Conservation (phyloP, 2,113 vertebrate genomes). For the Balaeniceps rex region DNA sequence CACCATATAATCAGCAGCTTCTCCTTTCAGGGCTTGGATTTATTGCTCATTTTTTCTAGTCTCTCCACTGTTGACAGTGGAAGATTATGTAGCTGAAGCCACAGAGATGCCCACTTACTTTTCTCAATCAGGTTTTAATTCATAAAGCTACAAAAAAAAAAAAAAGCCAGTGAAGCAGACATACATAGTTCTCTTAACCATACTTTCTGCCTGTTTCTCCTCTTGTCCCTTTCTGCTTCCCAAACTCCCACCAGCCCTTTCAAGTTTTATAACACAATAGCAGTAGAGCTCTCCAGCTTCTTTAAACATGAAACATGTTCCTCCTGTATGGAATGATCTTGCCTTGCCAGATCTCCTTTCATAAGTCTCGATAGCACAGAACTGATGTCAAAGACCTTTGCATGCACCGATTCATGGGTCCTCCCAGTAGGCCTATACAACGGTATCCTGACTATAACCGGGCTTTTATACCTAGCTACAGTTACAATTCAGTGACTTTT, state of each 20-base stretch:
- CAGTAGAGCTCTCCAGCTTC: not conserved
- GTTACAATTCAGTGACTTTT: not conserved
- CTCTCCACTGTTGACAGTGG: not conserved
- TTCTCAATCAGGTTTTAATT: not conserved
- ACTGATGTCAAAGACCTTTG: not conserved
- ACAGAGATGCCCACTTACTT: not conserved
- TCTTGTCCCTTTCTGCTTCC: not conserved
- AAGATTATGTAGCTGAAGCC: not conserved
- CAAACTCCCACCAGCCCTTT: not conserved
- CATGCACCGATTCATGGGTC: not conserved
- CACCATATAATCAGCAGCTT: not conserved
- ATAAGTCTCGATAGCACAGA: not conserved
- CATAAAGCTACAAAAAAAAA: not conserved
- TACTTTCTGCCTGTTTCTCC: not conserved
- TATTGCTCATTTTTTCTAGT: not conserved
- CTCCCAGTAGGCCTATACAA: not conserved
- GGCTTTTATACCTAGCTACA: not conserved
- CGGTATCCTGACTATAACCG: not conserved
- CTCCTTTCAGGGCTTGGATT: not conserved
- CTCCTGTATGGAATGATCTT: not conserved
- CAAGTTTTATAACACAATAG: not conserved
- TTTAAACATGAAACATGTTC: not conserved
- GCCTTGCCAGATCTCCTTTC: not conserved
- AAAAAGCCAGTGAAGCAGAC: not conserved
- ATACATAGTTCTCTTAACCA: not conserved